Evolutionary conservation across 2,797 vertebrate species (phyloP).

Genomic region (Lacerta viridis): DNA sequence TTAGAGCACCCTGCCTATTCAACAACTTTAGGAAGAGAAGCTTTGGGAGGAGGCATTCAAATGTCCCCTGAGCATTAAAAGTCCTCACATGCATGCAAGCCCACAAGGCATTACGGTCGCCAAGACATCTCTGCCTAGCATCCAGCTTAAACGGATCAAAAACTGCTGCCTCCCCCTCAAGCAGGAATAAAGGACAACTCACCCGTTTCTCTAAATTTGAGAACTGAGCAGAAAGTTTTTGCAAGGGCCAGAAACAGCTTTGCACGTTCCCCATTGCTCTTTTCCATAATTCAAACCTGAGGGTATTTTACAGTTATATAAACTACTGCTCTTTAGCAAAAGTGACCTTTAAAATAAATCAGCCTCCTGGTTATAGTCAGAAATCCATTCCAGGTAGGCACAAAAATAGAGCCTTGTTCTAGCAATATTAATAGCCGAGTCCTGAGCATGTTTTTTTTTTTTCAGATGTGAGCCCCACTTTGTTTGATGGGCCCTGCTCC

Average conservation of each 20-base stretch:
- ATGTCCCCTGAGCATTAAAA: constrained; percentile 57
- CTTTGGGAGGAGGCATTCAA: constrained; percentile 37
- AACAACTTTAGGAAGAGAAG: constrained; percentile 26
- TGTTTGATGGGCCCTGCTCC: not conserved
- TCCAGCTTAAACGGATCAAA: constrained; percentile 66
- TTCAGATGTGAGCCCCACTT: not conserved
- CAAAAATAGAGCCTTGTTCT: constrained; percentile 21
- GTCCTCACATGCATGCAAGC: constrained; percentile 14
- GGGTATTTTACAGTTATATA: constrained; percentile 57
- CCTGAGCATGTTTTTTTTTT: not conserved
- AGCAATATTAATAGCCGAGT: not conserved
- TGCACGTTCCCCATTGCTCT: constrained; percentile 24
- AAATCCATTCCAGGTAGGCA: constrained; percentile 51
- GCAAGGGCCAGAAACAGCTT: constrained; percentile 60
- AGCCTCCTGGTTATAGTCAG: constrained; percentile 33
- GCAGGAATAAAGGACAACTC: constrained; percentile 51
- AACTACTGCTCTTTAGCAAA: constrained; percentile 59
- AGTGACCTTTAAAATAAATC: constrained; percentile 57
- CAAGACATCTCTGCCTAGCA: constrained; percentile 58
- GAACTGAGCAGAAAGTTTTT: constrained; percentile 50
- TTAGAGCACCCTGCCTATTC: not conserved
- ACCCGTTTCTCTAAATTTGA: constrained; percentile 59
- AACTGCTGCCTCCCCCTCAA: constrained; percentile 57
- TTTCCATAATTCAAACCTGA: constrained; percentile 57
- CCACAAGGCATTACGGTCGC: constrained; percentile 61